Evolutionary conservation across 2,888 invertebrate genomes (phyloP), one percentile per base, ranked within the genome.

Genomic region (Sepioteuthis lessoniana): DNA sequence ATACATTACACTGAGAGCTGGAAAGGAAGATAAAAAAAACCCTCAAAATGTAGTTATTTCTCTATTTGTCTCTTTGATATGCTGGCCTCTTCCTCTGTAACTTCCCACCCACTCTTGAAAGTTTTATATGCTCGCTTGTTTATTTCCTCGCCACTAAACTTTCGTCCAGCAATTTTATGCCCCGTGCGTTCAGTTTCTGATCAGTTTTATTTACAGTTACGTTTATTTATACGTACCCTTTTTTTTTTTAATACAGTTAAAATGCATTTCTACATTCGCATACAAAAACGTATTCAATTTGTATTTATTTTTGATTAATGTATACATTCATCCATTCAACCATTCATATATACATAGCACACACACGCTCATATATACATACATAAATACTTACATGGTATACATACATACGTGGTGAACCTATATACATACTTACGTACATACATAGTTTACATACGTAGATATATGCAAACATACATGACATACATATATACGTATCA

Each of bases 121-220:
- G 76, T 76, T 76, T 76, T 76, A 35, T 76, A n/a, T 35, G 76
- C 13, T 16, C 19, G n/a, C 10, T 76, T 76, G 76, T 76, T 76
- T 76, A 76, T 76, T 76, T 76, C 76, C 76, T 76, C 35, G 76
- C 35, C 76, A 76, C 76, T 76, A 76, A 76, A 76, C 21, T 76
- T 76, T 76, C 35, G 76, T 76, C 35, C 76, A n/a, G 76, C 76
- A 76, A 76, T 76, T 76, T 76, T 76, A 76, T 76, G 76, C 76
- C 35, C 13, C 76, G 13, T 76, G 76, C 76, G 76, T 76, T 76
- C 76, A n/a, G 16, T 35, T 76, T 76, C 19, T 35, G n/a, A n/a
- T 35, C 76, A 16, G 76, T 76, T 76, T 76, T 76, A 76, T 76
- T 76, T 35, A 76, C n/a, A 13, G 4, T 76, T 76, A 76, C n/a